These are phyloP conservation scores for Lithophane leautieri DNA, from an alignment of 2,888 invertebrate genomes.

Conservation along the genomic window DNA sequence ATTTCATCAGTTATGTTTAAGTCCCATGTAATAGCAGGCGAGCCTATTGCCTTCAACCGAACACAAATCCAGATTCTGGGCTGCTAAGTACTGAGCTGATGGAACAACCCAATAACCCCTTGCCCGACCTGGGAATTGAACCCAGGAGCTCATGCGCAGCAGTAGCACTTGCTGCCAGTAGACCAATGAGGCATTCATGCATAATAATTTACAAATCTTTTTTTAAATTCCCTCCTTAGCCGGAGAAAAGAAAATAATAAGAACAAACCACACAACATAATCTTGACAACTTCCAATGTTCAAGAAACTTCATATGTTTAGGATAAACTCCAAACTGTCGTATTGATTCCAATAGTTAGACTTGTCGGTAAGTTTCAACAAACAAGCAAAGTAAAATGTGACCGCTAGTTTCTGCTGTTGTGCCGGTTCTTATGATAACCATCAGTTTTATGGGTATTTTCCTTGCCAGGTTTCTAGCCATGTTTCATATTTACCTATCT, in stretches of 20 bases:
- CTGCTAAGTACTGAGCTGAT: neutral
- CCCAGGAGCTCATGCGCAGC: no score
- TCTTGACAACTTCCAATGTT: constrained; percentile 33
- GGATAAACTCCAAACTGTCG: constrained; percentile 44
- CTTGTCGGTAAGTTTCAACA: constrained; percentile 27
- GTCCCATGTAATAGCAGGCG: neutral
- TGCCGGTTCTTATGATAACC: constrained; percentile 18
- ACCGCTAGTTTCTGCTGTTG: constrained; percentile 17
- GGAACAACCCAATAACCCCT: neutral
- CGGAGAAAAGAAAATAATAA: neutral
- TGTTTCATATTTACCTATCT: constrained; percentile 9
- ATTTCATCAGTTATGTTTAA: neutral
- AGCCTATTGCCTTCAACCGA: neutral
- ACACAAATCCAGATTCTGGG: neutral
- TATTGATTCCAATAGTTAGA: constrained; percentile 42
- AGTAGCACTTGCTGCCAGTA: no score
- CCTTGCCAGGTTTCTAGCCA: neutral
- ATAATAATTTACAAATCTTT: neutral
- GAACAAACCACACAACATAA: constrained; percentile 6
- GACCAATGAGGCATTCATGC: no score
- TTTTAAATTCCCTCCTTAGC: neutral
- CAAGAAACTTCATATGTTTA: constrained; percentile 45
- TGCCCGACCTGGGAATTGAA: no score
- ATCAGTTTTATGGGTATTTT: constrained; percentile 22
- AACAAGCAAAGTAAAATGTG: constrained; percentile 36